Base-by-base conservation (phyloP, 1,140 invertebrate species). In the Drosophila melanica region DNA sequence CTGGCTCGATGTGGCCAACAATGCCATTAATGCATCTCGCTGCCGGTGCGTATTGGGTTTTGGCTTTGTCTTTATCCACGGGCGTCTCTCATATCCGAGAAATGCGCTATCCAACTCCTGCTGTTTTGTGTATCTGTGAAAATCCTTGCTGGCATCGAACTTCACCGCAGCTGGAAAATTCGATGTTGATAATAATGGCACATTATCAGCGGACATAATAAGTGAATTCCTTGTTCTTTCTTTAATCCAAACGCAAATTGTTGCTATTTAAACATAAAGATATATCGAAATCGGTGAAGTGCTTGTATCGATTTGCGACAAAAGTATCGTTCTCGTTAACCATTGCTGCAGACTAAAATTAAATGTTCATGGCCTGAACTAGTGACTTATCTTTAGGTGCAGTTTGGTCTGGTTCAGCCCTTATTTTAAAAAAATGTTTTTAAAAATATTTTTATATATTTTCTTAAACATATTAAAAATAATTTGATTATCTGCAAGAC, bases 61-160 rank as follows among this genome's bases (percentile, higher is more conserved):
- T 0, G 11, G 1, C 3, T 48, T 71, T 7, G 16, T 4, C 12
- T 62, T 62, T 14, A 70, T 18, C 80, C 70, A 90, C 0, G 65
- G 53, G 4, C 67, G 63, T 5, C 39, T 50, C 18, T 75, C 45
- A 27, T 23, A 60, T 9, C 75, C 81, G 10, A 85, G 35, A 64
- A 85, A 85, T 8, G 77, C 39, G 12, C 53, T 45, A 9, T 89
- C 84, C 14, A 77, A 18, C 0, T 66, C 64, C 27, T 84, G 54
- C 16, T 89, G 84, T 0, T 90, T 64, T 0, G 73, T 70, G 33
- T 18, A 54, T 9, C 51, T 65, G 0, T 84, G 84, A 8, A 89
- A 89, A 3, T 84, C 74, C 42, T 71, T 79, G 14, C 48, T 87
- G 9, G 69, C 66, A 9, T 39, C 58, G 20, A 87, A 87, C 8